Conservation (phyloP, 2,113 vertebrate genomes). For the Glareola pratincola region DNA sequence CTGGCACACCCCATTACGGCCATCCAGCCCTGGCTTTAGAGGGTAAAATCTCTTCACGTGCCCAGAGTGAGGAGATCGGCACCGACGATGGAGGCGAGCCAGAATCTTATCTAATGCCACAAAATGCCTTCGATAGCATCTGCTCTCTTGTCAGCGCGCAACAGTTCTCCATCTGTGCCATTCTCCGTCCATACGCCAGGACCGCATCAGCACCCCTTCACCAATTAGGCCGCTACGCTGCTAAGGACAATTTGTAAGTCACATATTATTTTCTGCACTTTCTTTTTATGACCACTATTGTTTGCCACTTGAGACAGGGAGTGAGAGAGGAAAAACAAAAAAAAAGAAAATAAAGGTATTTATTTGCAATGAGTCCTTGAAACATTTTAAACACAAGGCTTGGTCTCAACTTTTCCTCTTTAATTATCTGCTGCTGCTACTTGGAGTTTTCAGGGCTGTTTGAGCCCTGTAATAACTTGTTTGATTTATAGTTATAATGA, state of each 20-base stretch:
- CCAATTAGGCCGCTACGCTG: neutral
- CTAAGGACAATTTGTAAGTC: conserved; percentile 15
- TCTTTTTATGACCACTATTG: neutral
- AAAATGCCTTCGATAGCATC: conserved; percentile 5
- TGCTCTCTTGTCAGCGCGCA: neutral
- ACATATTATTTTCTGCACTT: neutral
- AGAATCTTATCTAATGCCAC: neutral
- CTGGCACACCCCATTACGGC: neutral
- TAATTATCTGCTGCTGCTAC: conserved; percentile 34
- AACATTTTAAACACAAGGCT: neutral
- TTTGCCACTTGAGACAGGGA: neutral
- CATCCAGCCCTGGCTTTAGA: neutral
- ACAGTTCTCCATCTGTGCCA: neutral
- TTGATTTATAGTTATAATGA: conserved; percentile 42
- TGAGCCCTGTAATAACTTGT: conserved; percentile 34
- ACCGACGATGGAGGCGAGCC: neutral
- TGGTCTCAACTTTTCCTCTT: conserved; percentile 6
- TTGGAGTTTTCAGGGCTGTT: conserved; percentile 29
- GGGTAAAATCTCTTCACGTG: neutral
- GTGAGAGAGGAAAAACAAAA: neutral
- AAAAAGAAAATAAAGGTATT: neutral
- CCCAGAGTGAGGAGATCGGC: neutral
- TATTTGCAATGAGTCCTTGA: neutral
- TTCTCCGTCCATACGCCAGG: neutral
- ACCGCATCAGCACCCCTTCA: neutral